These are phyloP conservation scores for Lepidonotus clava DNA, from an alignment of 2,888 invertebrate genomes.

Conservation along the genomic window DNA sequence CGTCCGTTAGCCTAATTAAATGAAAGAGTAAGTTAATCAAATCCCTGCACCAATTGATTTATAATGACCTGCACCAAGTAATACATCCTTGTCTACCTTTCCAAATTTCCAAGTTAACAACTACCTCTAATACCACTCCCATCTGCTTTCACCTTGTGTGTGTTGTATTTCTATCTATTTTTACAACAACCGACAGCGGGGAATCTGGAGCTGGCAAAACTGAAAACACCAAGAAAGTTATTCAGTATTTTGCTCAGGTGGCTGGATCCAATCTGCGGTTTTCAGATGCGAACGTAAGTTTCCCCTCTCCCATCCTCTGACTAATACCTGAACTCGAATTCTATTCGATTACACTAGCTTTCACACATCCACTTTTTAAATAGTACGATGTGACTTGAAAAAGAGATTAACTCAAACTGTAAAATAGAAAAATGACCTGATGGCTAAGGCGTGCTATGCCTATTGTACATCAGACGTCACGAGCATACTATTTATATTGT, in stretches of 20 bases:
- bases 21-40: too few relatives aligned
- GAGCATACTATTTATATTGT: too few relatives aligned
- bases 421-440: too few relatives aligned
- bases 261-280: constrained; percentile 60
- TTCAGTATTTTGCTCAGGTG: constrained; percentile 92
- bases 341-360: too few relatives aligned
- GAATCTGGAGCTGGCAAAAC: constrained; percentile 99
- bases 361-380: too few relatives aligned
- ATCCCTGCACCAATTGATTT: too few relatives aligned
- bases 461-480: too few relatives aligned
- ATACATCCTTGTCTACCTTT: neutral
- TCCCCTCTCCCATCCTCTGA: constrained; percentile 1
- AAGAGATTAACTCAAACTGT: too few relatives aligned
- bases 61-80: neutral
- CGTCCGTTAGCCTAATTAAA: too few relatives aligned
- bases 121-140: too few relatives aligned
- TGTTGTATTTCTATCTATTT: constrained; percentile 10
- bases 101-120: neutral
- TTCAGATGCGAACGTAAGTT: constrained; percentile 5
- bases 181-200: constrained; percentile 84
- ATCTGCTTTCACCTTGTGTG: neutral
- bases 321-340: neutral
- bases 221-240: constrained; percentile 99
- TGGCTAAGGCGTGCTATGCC: too few relatives aligned
- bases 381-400: too few relatives aligned